Evolutionary conservation across 2,797 vertebrate genomes (phyloP).

Genomic region (Danionella dracula): DNA sequence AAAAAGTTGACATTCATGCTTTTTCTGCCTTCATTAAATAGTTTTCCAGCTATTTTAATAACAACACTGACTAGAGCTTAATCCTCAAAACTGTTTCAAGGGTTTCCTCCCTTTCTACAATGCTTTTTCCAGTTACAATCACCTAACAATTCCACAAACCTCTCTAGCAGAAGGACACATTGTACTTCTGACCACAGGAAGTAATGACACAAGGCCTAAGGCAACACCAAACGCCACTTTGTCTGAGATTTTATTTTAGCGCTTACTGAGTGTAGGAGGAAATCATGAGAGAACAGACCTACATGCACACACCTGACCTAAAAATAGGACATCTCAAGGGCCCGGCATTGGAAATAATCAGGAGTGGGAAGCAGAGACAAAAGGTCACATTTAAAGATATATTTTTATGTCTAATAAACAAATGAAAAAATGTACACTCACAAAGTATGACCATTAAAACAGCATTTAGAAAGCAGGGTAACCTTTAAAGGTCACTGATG

Average conservation of each 20-base stretch:
- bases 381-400: background rate
- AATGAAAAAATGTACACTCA: background rate
- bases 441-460: background rate
- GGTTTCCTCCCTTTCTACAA: background rate
- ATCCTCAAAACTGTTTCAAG: background rate
- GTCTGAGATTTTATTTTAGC: slow-evolving; percentile 10
- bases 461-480: background rate
- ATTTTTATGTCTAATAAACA: too few species aligned
- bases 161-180: background rate
- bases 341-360: slow-evolving; percentile 40
- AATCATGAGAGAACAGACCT: slow-evolving; percentile 24
- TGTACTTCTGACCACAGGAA: slow-evolving; percentile 23
- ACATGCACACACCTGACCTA: slow-evolving; percentile 28
- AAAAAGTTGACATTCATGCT: background rate
- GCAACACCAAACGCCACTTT: slow-evolving; percentile 20
- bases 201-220: slow-evolving; percentile 12
- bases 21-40: background rate
- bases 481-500: background rate
- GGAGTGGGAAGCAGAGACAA: slow-evolving; percentile 7
- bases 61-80: background rate
- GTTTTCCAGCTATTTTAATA: background rate
- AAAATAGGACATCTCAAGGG: slow-evolving; percentile 50
- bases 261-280: slow-evolving; percentile 23
- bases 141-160: background rate
- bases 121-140: background rate